A percentile compares a stretch with the other conserved stretches of the same genome.
Evolutionary conservation across 2,797 vertebrate species (phyloP).

Genomic region (Heteromormyrus szaboi): DNA sequence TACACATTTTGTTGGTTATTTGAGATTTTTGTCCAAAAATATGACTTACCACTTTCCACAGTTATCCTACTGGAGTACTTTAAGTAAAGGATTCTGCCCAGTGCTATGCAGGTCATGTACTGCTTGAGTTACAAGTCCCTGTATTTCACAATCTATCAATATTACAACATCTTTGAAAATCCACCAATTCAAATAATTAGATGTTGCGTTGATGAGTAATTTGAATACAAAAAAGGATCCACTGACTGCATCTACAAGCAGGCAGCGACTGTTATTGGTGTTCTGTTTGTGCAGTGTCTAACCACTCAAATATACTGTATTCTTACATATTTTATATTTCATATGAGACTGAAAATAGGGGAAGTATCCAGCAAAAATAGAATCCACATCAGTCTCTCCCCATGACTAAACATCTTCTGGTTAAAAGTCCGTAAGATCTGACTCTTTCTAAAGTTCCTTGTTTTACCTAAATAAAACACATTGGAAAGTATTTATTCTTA

Average conservation of each 20-base stretch:
- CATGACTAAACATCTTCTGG: slow-evolving; percentile 22
- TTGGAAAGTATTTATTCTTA: background rate
- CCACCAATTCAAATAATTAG: background rate
- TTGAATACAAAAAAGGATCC: background rate
- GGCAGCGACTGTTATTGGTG: background rate
- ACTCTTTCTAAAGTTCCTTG: background rate
- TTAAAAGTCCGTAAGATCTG: background rate
- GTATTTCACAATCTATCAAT: background rate
- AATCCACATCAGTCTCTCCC: slow-evolving; percentile 13
- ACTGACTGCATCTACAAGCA: background rate
- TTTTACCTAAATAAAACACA: slow-evolving; percentile 13
- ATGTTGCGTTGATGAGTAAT: background rate
- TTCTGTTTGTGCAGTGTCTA: background rate
- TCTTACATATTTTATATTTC: background rate
- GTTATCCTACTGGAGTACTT: background rate
- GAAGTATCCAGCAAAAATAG: slow-evolving; percentile 19
- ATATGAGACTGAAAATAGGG: background rate
- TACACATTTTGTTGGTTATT: background rate
- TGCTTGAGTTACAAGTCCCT: background rate
- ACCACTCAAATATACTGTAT: background rate
- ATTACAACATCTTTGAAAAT: background rate
- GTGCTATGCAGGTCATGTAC: background rate
- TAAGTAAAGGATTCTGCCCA: background rate
- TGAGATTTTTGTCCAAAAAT: background rate
- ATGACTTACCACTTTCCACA: background rate